A percentile compares a stretch with the other conserved stretches of the same genome.
phyloP scores from a whole-genome alignment of 2,113 vertebrate species.

The Mastomys natalensis region DNA sequence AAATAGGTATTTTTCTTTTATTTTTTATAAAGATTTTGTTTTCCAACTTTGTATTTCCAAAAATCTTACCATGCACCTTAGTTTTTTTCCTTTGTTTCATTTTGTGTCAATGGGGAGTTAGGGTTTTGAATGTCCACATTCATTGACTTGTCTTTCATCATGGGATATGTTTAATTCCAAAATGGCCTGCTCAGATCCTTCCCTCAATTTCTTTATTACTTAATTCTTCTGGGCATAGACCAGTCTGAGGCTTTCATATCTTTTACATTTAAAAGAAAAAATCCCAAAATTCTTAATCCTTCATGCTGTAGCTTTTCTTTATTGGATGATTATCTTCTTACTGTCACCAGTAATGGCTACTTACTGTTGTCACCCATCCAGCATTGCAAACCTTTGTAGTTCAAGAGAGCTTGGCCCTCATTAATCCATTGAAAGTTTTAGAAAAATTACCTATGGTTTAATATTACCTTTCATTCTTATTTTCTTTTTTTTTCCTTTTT shows the following conservation, averaged over 20 bases:
- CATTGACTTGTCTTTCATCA: neutral
- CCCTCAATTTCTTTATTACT: neutral
- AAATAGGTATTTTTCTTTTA: neutral
- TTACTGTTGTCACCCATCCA: neutral
- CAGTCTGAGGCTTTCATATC: neutral
- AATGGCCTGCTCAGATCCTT: neutral
- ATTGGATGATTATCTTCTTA: neutral
- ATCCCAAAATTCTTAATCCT: neutral
- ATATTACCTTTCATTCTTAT: neutral
- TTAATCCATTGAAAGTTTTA: neutral
- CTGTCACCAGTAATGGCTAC: neutral
- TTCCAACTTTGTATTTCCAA: neutral
- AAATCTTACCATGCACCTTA: neutral
- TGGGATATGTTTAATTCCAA: neutral
- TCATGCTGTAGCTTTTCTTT: neutral
- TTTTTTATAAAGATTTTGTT: neutral
- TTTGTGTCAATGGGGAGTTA: neutral
- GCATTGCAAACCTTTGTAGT: neutral
- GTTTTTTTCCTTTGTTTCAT: neutral
- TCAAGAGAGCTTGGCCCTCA: neutral
- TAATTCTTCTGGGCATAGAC: neutral
- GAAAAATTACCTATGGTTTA: neutral
- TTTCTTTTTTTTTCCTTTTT: no score
- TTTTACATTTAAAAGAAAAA: neutral
- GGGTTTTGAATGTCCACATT: neutral